Evolutionary conservation across 2,113 vertebrate genomes (phyloP), one percentile per base, ranked within the genome.

Genomic region (Pygoscelis antarcticus): DNA sequence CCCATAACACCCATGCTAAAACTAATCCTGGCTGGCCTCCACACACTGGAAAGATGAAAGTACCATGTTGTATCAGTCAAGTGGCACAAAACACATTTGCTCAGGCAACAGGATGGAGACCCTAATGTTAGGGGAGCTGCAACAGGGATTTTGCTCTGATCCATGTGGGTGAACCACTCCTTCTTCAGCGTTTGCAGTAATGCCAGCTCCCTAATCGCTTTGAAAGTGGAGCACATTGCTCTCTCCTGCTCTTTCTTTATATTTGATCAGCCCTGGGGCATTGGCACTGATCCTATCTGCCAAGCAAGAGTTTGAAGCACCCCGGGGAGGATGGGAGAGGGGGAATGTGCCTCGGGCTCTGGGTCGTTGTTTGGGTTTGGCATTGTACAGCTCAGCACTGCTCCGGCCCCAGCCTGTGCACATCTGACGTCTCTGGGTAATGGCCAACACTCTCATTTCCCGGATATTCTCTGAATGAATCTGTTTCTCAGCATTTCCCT

Each of bases 21-120:
- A 64, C 32, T 19, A 47, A 71, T 44, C 40, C 19, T 76, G 42
- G 36, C 18, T 19, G 44, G 25, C 25, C 44, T 80, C 16, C 26
- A 30, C 8, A 11, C 19, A 22, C n/a, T 9, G 23, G 38, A 32
- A 89, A 64, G 76, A 47, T 29, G 54, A 5, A 29, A 84, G 20
- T 47, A 13, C 15, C 3, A 1, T 0, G 0, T 69, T 0, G 0
- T 26, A 21, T 20, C 51, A 34, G 15, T 27, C 49, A 19, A 47
- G 27, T 3, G 55, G 10, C 34, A n/a, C 34, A 62, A 83, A 76
- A 9, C n/a, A 26, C 26, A 22, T 30, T 34, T 42, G 26, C 18
- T 27, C 1, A n/a, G 32, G 32, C 30, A 52, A 36, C 13, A 1
- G 40, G 51, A 47, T 40, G 57, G 30, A 74, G 60, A 65, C 12